These are phyloP conservation scores for Heliconius congener DNA, from an alignment of 1,140 invertebrate species.

Conservation along the genomic window DNA sequence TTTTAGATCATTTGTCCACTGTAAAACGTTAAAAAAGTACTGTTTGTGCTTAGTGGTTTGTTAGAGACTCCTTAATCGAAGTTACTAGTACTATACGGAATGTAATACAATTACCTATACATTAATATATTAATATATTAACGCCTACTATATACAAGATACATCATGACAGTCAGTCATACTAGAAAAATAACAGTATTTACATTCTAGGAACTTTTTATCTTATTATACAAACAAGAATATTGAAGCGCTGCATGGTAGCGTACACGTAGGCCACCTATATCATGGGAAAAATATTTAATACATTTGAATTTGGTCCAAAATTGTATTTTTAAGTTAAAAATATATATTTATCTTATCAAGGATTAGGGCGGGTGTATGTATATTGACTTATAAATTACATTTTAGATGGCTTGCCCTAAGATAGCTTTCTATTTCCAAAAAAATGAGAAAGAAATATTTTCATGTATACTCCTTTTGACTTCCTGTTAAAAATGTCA, in stretches of 20 bases:
- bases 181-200: background rate
- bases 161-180: background rate
- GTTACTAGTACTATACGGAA: no score
- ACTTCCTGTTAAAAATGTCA: no score
- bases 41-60: no score
- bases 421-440: background rate
- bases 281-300: constrained; percentile 1
- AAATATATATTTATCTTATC: background rate
- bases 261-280: background rate
- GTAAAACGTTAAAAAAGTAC: no score
- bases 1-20: no score
- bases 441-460: background rate
- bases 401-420: background rate
- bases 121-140: no score
- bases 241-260: background rate
- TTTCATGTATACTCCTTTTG: no score
- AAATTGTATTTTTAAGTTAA: background rate
- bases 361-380: background rate
- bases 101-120: no score
- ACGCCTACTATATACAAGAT: no score
- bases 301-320: background rate
- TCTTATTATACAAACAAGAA: background rate
- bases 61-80: no score
- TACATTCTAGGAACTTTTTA: background rate
- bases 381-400: background rate